phyloP scores from a whole-genome alignment of 2,888 invertebrate genomes.

The Phymatocera aterrima region DNA sequence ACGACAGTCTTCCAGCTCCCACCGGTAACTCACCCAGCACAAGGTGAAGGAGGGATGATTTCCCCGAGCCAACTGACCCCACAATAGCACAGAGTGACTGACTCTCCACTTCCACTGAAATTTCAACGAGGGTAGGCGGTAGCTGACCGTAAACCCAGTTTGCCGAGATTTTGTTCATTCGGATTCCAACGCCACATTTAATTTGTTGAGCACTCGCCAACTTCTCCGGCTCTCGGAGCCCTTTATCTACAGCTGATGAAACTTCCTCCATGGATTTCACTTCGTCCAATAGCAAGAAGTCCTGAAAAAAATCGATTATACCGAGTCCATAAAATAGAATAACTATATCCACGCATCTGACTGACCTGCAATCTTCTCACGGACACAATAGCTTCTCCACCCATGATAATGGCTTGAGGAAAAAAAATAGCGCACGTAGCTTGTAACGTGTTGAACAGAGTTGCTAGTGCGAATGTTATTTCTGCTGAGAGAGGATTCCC shows the following conservation, averaged over 20 bases:
- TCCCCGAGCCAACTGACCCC: slow-evolving; percentile 84
- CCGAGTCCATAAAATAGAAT: no score
- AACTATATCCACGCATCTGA: no score
- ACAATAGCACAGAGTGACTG: slow-evolving; percentile 78
- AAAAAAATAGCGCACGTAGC: slow-evolving; percentile 79
- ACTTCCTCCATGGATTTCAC: slow-evolving; percentile 35
- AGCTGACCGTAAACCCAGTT: slow-evolving; percentile 66
- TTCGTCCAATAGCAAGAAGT: slow-evolving; percentile 67
- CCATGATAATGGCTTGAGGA: slow-evolving; percentile 75
- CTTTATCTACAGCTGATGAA: background rate
- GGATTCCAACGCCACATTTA: slow-evolving; percentile 5
- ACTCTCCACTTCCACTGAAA: slow-evolving; percentile 72
- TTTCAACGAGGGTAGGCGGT: slow-evolving; percentile 74
- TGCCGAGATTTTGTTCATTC: slow-evolving; percentile 57
- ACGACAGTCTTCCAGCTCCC: slow-evolving; percentile 16
- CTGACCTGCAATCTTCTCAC: slow-evolving; percentile 75
- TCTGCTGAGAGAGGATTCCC: slow-evolving; percentile 70
- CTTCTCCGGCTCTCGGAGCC: background rate
- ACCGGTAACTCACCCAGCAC: slow-evolving; percentile 10
- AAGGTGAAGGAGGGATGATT: slow-evolving; percentile 67
- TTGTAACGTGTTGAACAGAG: slow-evolving; percentile 81
- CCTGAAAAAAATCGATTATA: slow-evolving; percentile 58
- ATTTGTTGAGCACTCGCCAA: background rate
- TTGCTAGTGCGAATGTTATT: slow-evolving; percentile 77
- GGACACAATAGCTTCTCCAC: slow-evolving; percentile 79